Conservation (phyloP, 2,888 invertebrate genomes). For the Plagiodera versicolora region DNA sequence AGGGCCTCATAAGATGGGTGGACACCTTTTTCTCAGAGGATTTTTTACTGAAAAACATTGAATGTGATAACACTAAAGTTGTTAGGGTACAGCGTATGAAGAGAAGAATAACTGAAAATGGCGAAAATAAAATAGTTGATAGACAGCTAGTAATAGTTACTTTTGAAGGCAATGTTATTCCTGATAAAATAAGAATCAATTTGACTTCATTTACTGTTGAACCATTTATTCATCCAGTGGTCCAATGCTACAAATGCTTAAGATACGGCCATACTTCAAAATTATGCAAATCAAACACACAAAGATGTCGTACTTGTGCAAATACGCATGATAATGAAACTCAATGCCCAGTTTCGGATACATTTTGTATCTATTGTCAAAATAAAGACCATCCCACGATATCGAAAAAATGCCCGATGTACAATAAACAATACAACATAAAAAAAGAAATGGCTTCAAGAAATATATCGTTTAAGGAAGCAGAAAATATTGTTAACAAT, state of each 20-base stretch:
- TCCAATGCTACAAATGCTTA: constrained; percentile 10
- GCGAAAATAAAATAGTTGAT: neutral
- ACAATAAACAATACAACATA: constrained; percentile 7
- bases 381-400: neutral
- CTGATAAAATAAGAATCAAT: constrained; percentile 6
- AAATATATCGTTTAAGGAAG: constrained; percentile 13
- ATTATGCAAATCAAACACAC: neutral
- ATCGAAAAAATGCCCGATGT: neutral
- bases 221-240: constrained; percentile 4
- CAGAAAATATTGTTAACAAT: constrained; percentile 6
- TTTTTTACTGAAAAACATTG: neutral
- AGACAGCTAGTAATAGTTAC: constrained; percentile 4
- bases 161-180: constrained; percentile 2
- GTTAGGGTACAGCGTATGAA: constrained; percentile 1
- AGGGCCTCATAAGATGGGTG: neutral
- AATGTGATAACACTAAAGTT: neutral
- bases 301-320: neutral
- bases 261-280: neutral
- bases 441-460: constrained; percentile 15
- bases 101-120: neutral
- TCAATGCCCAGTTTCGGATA: neutral
- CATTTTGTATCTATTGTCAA: constrained; percentile 8
- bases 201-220: constrained; percentile 2
- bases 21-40: constrained; percentile 6
- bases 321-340: neutral